These are phyloP conservation scores for Rhynchomys soricoides DNA, from an alignment of 2,113 vertebrate genomes.

Conservation along the genomic window DNA sequence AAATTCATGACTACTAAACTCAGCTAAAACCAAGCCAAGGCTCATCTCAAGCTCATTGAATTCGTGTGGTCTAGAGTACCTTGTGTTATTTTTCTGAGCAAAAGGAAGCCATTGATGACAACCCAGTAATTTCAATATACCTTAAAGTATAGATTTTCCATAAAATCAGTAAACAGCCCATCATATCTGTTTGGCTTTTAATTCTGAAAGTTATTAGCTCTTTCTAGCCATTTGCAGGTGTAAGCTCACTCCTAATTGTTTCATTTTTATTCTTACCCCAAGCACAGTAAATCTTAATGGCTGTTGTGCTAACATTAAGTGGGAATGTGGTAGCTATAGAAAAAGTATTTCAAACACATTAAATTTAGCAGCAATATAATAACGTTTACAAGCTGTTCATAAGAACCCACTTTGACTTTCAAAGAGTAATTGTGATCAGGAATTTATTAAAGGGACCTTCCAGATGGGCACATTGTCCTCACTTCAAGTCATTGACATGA, in stretches of 20 bases:
- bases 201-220: slow-evolving; percentile 86
- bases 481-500: slow-evolving; percentile 60
- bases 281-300: slow-evolving; percentile 86
- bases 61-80: slow-evolving; percentile 52
- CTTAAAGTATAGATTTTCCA: slow-evolving; percentile 85
- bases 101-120: slow-evolving; percentile 78
- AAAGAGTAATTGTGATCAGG: slow-evolving; percentile 69
- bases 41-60: slow-evolving; percentile 58
- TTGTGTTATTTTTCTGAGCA: slow-evolving; percentile 76
- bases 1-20: slow-evolving; percentile 26
- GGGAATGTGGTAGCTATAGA: slow-evolving; percentile 78
- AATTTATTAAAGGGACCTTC: slow-evolving; percentile 70
- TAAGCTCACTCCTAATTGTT: slow-evolving; percentile 87
- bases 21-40: background rate
- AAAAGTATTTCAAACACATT: slow-evolving; percentile 82
- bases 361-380: slow-evolving; percentile 81
- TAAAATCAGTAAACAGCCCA: slow-evolving; percentile 79
- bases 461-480: background rate
- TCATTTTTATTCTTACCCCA: slow-evolving; percentile 85
- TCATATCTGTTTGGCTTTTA: slow-evolving; percentile 85
- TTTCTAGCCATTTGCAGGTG: slow-evolving; percentile 81
- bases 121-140: slow-evolving; percentile 82
- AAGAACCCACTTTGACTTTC: slow-evolving; percentile 80
- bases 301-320: slow-evolving; percentile 78
- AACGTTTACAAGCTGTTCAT: slow-evolving; percentile 83